phyloP scores from a whole-genome alignment of 1,140 invertebrate species.

The Lepidurus packardi region DNA sequence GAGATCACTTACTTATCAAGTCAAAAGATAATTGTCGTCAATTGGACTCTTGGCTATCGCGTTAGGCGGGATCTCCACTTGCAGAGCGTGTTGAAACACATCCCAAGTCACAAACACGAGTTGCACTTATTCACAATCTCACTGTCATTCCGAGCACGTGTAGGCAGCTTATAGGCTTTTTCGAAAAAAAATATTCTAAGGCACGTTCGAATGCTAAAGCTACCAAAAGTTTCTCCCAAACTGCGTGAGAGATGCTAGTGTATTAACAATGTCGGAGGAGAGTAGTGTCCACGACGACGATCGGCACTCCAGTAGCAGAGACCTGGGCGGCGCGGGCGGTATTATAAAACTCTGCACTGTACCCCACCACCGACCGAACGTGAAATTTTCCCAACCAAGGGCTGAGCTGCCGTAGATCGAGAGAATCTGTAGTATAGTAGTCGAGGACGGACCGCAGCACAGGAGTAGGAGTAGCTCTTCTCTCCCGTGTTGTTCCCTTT shows the following conservation, averaged over 20 bases:
- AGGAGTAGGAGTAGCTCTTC: conserved; percentile 18
- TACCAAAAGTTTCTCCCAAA: not conserved
- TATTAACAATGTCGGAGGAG: not conserved
- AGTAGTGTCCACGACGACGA: conserved; percentile 17
- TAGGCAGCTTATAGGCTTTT: not conserved
- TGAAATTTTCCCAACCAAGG: not conserved
- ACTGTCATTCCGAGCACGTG: not conserved
- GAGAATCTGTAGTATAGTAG: not conserved
- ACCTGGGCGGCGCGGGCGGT: conserved; percentile 13
- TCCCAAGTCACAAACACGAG: not conserved
- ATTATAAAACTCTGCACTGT: not conserved
- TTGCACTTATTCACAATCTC: conserved; percentile 1
- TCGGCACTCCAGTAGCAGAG: conserved; percentile 16
- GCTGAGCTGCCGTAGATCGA: conserved; percentile 11
- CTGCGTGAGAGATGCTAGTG: not conserved
- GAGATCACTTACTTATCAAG: no score
- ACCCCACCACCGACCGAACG: conserved; percentile 3
- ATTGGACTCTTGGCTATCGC: not conserved
- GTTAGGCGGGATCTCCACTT: not conserved
- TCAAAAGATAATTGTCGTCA: not conserved
- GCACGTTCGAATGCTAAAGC: not conserved
- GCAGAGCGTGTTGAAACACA: not conserved
- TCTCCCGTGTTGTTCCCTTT: conserved; percentile 15
- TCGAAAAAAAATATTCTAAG: not conserved
- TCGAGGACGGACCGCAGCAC: conserved; percentile 5